Percentiles rank a stretch among this genome's conserved stretches.
Evolutionary conservation across 2,888 invertebrate species (phyloP).

Genomic region (Drosophila quasianomalipes): DNA sequence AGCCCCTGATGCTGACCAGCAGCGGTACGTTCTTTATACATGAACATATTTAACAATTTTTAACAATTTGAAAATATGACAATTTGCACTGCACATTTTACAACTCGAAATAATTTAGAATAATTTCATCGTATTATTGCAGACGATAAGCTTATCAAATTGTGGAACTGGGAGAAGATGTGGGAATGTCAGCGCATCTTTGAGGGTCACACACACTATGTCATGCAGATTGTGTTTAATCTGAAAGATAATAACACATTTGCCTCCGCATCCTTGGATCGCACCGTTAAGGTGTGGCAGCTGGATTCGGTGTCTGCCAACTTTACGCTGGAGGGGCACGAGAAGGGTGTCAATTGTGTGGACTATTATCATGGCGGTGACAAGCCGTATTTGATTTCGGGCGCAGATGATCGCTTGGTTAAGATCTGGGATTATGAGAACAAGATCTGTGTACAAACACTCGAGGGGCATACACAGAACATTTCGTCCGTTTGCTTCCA

Average conservation of each 20-base stretch:
- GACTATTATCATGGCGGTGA: constrained; percentile 99
- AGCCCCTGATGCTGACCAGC: constrained; percentile 97
- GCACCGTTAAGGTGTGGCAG: constrained; percentile 99
- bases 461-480: constrained; percentile 98
- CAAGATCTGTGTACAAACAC: constrained; percentile 99
- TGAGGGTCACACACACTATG: constrained; percentile 99
- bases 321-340: constrained; percentile 99
- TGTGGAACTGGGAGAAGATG: constrained; percentile 99
- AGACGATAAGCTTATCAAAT: constrained; percentile 99
- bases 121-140: constrained; percentile 40
- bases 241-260: constrained; percentile 99
- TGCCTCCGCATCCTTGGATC: constrained; percentile 99
- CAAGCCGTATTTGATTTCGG: constrained; percentile 99
- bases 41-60: background rate
- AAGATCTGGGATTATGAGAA: constrained; percentile 99
- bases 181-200: constrained; percentile 99
- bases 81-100: background rate
- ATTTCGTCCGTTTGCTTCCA: constrained; percentile 98
- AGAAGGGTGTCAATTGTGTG: constrained; percentile 99
- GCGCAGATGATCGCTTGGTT: constrained; percentile 98
- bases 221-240: constrained; percentile 99
- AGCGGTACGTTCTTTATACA: constrained; percentile 90
- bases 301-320: constrained; percentile 98
- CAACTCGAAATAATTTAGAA: background rate
- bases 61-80: background rate